These are phyloP conservation scores for Zygothrica quintamaculata DNA, from an alignment of 2,888 invertebrate genomes.

Conservation along the genomic window DNA sequence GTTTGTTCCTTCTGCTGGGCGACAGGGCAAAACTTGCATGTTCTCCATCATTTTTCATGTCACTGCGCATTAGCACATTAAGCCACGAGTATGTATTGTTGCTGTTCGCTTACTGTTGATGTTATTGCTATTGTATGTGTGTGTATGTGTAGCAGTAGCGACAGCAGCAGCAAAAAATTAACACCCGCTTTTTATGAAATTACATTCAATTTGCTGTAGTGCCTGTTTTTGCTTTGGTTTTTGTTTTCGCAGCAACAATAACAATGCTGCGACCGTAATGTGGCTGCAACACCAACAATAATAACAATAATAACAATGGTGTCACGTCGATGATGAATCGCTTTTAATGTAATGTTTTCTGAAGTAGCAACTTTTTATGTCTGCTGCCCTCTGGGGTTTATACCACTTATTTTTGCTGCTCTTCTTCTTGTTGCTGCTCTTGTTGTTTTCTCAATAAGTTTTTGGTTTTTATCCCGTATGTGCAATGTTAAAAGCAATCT, in stretches of 20 bases:
- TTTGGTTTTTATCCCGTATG: conserved; percentile 8
- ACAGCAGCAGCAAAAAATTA: conserved; percentile 69
- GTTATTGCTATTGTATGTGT: conserved; percentile 41
- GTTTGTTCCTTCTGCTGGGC: conserved; percentile 43
- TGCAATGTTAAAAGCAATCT: conserved; percentile 21
- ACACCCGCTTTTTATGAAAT: conserved; percentile 80
- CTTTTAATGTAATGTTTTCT: conserved; percentile 62
- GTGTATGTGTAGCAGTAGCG: too few species aligned
- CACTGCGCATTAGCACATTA: conserved; percentile 78
- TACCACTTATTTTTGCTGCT: too few species aligned
- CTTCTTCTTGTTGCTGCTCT: conserved; percentile 13
- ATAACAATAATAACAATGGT: conserved; percentile 30
- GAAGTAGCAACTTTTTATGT: conserved; percentile 27
- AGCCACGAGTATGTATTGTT: conserved; percentile 59
- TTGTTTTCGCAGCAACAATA: conserved; percentile 38
- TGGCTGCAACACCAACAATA: neutral
- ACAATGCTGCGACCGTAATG: conserved; percentile 12
- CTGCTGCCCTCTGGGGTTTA: conserved; percentile 16
- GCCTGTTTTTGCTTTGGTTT: conserved; percentile 40
- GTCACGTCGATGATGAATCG: conserved; percentile 68
- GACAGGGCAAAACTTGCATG: conserved; percentile 62
- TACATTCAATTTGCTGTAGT: conserved; percentile 77
- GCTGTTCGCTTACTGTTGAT: conserved; percentile 16
- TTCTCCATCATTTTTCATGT: conserved; percentile 79
- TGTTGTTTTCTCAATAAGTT: conserved; percentile 21